These are phyloP conservation scores for Thera britannica DNA, from an alignment of 2,888 invertebrate genomes.

Conservation along the genomic window DNA sequence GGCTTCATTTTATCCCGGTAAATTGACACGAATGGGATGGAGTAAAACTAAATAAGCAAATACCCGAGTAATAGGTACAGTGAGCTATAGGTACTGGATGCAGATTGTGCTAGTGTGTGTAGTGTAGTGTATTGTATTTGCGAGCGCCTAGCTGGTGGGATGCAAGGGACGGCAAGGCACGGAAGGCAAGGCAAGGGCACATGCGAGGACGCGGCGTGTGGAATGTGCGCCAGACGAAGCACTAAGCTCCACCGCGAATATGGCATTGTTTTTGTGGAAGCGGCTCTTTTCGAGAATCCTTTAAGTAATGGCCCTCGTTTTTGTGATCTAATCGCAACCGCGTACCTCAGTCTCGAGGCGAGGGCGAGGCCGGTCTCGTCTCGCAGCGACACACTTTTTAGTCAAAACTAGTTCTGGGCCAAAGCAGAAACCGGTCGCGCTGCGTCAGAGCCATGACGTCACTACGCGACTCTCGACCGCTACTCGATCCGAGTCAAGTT, in stretches of 20 bases:
- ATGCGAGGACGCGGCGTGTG: neutral
- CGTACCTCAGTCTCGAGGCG: constrained; percentile 54
- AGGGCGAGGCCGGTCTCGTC: constrained; percentile 40
- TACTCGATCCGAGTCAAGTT: too few relatives aligned
- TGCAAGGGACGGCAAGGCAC: too few relatives aligned
- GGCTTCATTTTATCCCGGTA: too few relatives aligned
- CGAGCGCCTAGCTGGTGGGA: too few relatives aligned
- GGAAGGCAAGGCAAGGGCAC: neutral
- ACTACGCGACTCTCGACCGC: neutral
- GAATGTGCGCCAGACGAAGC: constrained; percentile 37
- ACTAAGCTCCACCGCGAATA: constrained; percentile 50
- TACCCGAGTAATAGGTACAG: too few relatives aligned
- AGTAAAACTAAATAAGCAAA: too few relatives aligned
- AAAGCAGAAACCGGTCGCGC: constrained; percentile 47
- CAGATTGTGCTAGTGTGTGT: too few relatives aligned
- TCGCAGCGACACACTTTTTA: constrained; percentile 60
- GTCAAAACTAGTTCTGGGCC: constrained; percentile 37
- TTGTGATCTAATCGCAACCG: constrained; percentile 62
- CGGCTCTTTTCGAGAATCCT: constrained; percentile 65
- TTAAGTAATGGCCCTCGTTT: constrained; percentile 68
- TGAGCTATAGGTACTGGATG: too few relatives aligned
- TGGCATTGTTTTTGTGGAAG: constrained; percentile 64
- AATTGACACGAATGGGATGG: too few relatives aligned
- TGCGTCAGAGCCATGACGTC: constrained; percentile 23
- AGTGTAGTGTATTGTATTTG: too few relatives aligned